Conservation (phyloP, 2,888 invertebrate genomes). For the Opisthograptis luteolata region DNA sequence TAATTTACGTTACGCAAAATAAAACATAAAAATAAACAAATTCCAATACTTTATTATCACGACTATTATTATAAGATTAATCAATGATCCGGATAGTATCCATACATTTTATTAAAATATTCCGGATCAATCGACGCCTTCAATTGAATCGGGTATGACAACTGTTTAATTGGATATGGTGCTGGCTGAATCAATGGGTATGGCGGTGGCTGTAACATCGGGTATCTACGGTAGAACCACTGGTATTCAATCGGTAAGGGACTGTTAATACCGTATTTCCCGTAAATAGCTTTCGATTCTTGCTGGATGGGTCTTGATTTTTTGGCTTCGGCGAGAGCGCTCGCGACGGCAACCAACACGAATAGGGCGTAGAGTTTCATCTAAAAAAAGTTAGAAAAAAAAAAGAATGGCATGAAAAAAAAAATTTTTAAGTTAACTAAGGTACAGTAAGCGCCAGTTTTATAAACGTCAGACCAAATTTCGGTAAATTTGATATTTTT, state of each 20-base stretch:
- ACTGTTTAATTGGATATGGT: constrained; percentile 4
- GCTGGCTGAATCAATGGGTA: constrained; percentile 2
- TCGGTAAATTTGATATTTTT: too few relatives aligned
- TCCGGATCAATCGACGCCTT: constrained; percentile 42
- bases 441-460: too few relatives aligned
- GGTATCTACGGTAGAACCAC: constrained; percentile 5
- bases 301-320: constrained; percentile 18
- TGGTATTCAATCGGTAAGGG: constrained; percentile 23
- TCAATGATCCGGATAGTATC: constrained; percentile 44
- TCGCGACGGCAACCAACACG: constrained; percentile 28
- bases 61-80: too few relatives aligned
- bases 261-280: constrained; percentile 31
- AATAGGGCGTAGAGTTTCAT: constrained; percentile 46
- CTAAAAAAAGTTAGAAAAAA: constrained; percentile 33
- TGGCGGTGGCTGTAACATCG: background rate
- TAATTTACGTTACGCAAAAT: too few relatives aligned
- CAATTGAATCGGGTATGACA: constrained; percentile 7
- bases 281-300: constrained; percentile 45
- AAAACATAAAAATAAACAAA: too few relatives aligned
- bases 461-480: too few relatives aligned
- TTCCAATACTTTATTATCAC: background rate
- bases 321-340: constrained; percentile 7
- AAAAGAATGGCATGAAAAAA: too few relatives aligned
- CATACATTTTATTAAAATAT: constrained; percentile 40
- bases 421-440: too few relatives aligned